Conservation (phyloP, 1,140 invertebrate genomes). For the Ganaspis sp. region DNA sequence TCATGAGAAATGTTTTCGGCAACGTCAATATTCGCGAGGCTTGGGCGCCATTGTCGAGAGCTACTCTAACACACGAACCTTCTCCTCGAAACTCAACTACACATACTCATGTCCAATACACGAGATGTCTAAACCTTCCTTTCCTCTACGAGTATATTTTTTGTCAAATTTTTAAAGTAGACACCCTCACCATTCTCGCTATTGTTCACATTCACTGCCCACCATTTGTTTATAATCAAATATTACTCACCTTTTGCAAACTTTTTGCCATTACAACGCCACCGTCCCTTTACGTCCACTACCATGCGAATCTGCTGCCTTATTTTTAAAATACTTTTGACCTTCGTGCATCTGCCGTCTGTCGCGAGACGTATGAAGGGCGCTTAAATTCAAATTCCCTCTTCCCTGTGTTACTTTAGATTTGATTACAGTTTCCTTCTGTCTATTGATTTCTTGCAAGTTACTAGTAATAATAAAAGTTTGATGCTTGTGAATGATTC, state of each 20-base stretch:
- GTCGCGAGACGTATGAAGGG: slow-evolving; percentile 65
- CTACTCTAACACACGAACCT: slow-evolving; percentile 35
- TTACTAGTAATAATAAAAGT: background rate
- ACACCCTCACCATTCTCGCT: slow-evolving; percentile 34
- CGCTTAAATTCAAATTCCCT: slow-evolving; percentile 62
- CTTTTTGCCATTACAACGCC: slow-evolving; percentile 78
- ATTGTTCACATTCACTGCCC: slow-evolving; percentile 43
- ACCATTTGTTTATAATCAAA: slow-evolving; percentile 48
- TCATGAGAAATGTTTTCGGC: slow-evolving; percentile 68
- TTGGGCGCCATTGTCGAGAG: slow-evolving; percentile 68
- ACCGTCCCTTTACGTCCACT: slow-evolving; percentile 77
- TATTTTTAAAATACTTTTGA: slow-evolving; percentile 77
- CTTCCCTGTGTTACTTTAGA: slow-evolving; percentile 50
- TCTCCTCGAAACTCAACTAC: slow-evolving; percentile 57
- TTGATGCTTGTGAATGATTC: background rate
- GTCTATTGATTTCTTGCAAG: background rate
- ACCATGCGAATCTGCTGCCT: slow-evolving; percentile 75
- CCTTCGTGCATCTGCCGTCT: slow-evolving; percentile 74
- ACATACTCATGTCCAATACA: slow-evolving; percentile 32
- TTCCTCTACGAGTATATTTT: slow-evolving; percentile 6
- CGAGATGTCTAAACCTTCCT: slow-evolving; percentile 19
- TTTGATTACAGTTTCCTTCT: background rate
- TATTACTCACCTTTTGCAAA: slow-evolving; percentile 76
- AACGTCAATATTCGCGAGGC: slow-evolving; percentile 69
- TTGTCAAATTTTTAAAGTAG: slow-evolving; percentile 11